These are phyloP conservation scores for Teleogryllus occipitalis DNA, from an alignment of 1,140 invertebrate genomes.

Conservation along the genomic window DNA sequence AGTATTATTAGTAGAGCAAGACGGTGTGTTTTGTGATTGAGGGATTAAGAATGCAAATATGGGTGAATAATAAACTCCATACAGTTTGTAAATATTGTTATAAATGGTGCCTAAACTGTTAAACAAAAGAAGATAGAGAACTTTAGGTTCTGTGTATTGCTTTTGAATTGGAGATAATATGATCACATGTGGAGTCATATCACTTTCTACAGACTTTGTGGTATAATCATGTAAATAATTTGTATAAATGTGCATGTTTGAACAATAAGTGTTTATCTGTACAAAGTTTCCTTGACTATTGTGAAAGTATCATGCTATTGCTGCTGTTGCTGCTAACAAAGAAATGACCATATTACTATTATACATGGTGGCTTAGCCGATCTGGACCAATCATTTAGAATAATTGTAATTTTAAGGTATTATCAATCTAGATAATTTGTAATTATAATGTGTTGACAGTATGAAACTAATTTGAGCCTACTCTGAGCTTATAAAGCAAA, in stretches of 20 bases:
- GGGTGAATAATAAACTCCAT: background rate
- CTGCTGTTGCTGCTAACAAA: background rate
- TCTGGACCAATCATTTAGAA: constrained; percentile 16
- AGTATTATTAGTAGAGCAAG: background rate
- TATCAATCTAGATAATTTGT: constrained; percentile 16
- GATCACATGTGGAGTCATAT: constrained; percentile 13
- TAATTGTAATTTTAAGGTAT: constrained; percentile 7
- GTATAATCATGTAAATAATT: constrained; percentile 19
- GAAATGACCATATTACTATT: background rate
- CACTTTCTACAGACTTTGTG: constrained; percentile 16
- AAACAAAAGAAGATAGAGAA: constrained; percentile 7
- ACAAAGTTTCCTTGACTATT: constrained; percentile 13
- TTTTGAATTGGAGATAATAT: background rate
- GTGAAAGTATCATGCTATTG: constrained; percentile 12
- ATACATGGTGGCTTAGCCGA: constrained; percentile 13
- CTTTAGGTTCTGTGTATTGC: background rate
- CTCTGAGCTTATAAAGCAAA: background rate
- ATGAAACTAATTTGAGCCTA: constrained; percentile 1
- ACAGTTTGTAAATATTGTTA: constrained; percentile 12
- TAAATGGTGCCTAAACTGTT: constrained; percentile 13
- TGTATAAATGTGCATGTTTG: constrained; percentile 18
- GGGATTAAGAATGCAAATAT: constrained; percentile 10
- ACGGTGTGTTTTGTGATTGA: background rate
- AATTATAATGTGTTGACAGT: constrained; percentile 8
- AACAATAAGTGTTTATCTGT: constrained; percentile 13